A percentile compares a stretch with the other conserved stretches of the same genome.
These are phyloP conservation scores for Tricholauxania praeusta DNA, from an alignment of 2,888 invertebrate genomes.

Conservation along the genomic window DNA sequence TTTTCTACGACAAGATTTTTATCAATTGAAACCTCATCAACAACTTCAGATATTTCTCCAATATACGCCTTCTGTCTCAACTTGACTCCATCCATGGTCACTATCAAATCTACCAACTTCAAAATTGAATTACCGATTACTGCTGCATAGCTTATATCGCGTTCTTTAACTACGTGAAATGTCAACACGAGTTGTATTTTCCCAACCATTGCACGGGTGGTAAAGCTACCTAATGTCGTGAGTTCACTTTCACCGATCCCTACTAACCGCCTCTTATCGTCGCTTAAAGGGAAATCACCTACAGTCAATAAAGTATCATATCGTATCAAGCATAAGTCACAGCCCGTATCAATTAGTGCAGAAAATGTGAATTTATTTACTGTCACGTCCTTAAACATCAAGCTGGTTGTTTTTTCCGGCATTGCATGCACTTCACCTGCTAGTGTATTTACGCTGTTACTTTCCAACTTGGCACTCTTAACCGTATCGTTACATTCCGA, in stretches of 20 bases:
- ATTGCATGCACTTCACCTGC: too few relatives aligned
- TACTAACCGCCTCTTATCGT: slow-evolving; percentile 13
- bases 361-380: too few relatives aligned
- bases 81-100: not conserved
- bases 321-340: too few relatives aligned
- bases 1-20: not conserved
- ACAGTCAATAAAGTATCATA: too few relatives aligned
- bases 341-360: too few relatives aligned
- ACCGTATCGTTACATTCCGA: too few relatives aligned
- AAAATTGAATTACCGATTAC: slow-evolving; percentile 11
- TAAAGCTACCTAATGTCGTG: slow-evolving; percentile 32
- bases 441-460: too few relatives aligned
- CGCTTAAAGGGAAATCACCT: too few relatives aligned
- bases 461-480: too few relatives aligned
- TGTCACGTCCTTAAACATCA: too few relatives aligned
- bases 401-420: too few relatives aligned
- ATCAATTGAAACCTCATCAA: not conserved
- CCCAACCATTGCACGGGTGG: not conserved
- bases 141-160: slow-evolving; percentile 25
- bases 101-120: not conserved
- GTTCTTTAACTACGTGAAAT: slow-evolving; percentile 22
- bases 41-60: not conserved
- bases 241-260: slow-evolving; percentile 27
- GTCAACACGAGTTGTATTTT: slow-evolving; percentile 3
- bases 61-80: slow-evolving; percentile 6